Percentiles rank a stretch among this genome's conserved stretches.
Conservation (phyloP, 1,140 invertebrate species). For the Meloidogyne floridensis region DNA sequence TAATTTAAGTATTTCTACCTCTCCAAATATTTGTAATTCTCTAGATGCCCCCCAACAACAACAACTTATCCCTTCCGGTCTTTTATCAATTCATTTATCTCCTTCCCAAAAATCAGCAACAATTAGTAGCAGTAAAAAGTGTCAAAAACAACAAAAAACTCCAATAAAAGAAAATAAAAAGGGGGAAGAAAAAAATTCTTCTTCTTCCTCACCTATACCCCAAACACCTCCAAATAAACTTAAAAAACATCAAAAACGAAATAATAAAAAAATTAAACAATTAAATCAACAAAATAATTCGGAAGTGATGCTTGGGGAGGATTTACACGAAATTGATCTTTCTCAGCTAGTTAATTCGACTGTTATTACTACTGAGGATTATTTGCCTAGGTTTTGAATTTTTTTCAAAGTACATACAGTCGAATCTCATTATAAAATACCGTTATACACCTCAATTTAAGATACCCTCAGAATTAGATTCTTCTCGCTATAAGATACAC, state of each 20-base stretch:
- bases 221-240: conserved; percentile 11
- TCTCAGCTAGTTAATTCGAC: conserved; percentile 42
- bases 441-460: too few species aligned
- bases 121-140: neutral
- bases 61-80: conserved; percentile 1
- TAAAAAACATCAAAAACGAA: conserved; percentile 9
- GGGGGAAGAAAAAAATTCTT: conserved; percentile 7
- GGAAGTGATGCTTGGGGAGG: conserved; percentile 25
- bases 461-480: too few species aligned
- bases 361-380: conserved; percentile 45
- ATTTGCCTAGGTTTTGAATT: conserved; percentile 22
- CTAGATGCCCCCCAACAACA: neutral
- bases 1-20: neutral
- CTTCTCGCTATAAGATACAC: too few species aligned
- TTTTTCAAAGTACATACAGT: too few species aligned
- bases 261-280: neutral
- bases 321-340: conserved; percentile 43
- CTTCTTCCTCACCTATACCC: neutral
- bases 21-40: neutral
- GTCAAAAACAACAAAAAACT: neutral
- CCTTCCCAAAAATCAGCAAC: conserved; percentile 9
- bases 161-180: conserved; percentile 17
- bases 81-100: conserved; percentile 13
- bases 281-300: conserved; percentile 9
- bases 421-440: too few species aligned